phyloP scores from a whole-genome alignment of 2,113 vertebrate species.

The Albula glossodonta region DNA sequence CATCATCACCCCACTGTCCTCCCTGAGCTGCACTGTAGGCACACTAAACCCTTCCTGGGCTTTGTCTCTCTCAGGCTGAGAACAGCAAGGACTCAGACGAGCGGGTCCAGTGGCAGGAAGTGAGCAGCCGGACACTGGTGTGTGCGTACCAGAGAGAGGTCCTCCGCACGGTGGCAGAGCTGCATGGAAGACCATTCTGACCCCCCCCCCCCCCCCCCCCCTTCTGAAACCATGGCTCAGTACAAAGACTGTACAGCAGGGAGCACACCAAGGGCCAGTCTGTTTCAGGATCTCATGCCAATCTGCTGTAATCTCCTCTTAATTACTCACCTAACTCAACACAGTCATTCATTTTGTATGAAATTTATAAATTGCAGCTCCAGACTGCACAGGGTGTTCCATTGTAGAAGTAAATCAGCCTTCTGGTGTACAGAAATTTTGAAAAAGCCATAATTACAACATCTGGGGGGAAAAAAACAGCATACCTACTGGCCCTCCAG shows the following conservation, averaged over 20 bases:
- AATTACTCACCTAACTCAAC: no score
- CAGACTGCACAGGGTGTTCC: no score
- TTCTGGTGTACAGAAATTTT: no score
- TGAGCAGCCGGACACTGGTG: conserved; percentile 72
- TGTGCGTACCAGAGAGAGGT: conserved; percentile 73
- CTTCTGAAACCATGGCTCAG: background rate
- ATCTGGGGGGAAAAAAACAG: no score
- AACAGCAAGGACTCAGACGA: conserved; percentile 42
- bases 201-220: background rate
- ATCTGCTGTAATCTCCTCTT: no score
- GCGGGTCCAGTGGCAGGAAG: conserved; percentile 76
- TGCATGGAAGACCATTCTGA: conserved; percentile 73
- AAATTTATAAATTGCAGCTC: no score
- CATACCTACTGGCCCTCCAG: no score
- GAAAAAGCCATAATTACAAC: no score
- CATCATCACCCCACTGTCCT: background rate
- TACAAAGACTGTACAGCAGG: background rate
- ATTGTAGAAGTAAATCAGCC: no score
- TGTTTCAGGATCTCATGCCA: no score
- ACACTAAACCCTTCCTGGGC: background rate
- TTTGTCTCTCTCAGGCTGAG: conserved; percentile 42
- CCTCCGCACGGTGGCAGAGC: conserved; percentile 67
- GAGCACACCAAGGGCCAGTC: no score
- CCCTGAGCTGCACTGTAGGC: background rate
- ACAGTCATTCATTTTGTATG: no score